phyloP scores from a whole-genome alignment of 2,888 invertebrate genomes.

The Lepetodrilus schrolli region DNA sequence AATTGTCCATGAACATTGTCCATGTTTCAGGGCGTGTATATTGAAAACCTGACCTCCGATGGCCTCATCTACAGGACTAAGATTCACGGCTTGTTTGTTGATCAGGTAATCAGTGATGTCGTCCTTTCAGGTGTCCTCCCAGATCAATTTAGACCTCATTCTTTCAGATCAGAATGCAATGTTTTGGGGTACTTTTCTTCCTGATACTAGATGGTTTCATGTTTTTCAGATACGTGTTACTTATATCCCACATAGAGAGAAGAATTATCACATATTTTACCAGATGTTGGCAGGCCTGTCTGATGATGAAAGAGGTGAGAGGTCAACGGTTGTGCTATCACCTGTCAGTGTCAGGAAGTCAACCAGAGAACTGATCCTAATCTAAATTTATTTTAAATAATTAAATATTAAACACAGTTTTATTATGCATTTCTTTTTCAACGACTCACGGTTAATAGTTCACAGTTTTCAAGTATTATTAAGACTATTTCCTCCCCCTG shows the following conservation, averaged over 20 bases:
- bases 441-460: too few relatives aligned
- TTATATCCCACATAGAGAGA: conserved; percentile 88
- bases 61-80: conserved; percentile 95
- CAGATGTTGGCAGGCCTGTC: conserved; percentile 93
- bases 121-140: neutral
- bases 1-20: too few relatives aligned
- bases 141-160: neutral
- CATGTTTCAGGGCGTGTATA: conserved; percentile 88
- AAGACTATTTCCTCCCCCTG: too few relatives aligned
- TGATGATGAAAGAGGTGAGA: conserved; percentile 84
- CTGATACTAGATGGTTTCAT: neutral
- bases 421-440: too few relatives aligned
- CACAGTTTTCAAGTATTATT: too few relatives aligned
- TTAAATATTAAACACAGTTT: too few relatives aligned
- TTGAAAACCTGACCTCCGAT: conserved; percentile 96
- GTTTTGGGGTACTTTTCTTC: neutral
- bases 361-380: too few relatives aligned
- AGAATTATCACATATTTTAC: conserved; percentile 97
- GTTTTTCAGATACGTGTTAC: conserved; percentile 87
- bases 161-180: neutral
- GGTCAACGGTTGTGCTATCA: too few relatives aligned
- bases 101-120: too few relatives aligned
- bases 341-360: too few relatives aligned
- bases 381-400: too few relatives aligned
- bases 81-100: conserved; percentile 96